phyloP scores from a whole-genome alignment of 2,113 vertebrate genomes.

The Solea senegalensis region DNA sequence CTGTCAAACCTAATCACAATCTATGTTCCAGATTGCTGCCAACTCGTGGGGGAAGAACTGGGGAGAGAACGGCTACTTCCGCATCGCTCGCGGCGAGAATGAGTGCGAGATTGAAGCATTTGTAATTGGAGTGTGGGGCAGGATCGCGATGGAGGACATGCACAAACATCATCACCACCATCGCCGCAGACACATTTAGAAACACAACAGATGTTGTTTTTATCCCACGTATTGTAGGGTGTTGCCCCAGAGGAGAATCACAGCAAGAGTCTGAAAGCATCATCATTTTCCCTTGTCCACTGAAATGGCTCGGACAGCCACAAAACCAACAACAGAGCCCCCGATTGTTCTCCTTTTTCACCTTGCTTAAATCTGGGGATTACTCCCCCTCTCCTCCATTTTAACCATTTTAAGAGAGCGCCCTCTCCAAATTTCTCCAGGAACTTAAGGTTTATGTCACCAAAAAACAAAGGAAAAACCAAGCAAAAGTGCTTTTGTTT shows the following conservation, averaged over 20 bases:
- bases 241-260: conserved; percentile 27
- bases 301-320: conserved; percentile 28
- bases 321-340: conserved; percentile 18
- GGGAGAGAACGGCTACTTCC: conserved; percentile 93
- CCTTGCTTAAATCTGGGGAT: conserved; percentile 25
- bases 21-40: conserved; percentile 86
- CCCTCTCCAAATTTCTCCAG: background rate
- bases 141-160: conserved; percentile 95
- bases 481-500: conserved; percentile 35
- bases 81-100: conserved; percentile 90
- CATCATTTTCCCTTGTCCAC: conserved; percentile 27
- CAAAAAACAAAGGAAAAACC: conserved; percentile 43
- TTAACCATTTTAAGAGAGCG: conserved; percentile 12
- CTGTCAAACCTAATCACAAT: background rate
- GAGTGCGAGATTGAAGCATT: conserved; percentile 96
- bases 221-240: conserved; percentile 16
- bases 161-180: conserved; percentile 79
- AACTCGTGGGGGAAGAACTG: conserved; percentile 97
- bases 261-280: conserved; percentile 31
- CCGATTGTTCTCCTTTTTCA: conserved; percentile 18
- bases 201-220: conserved; percentile 25
- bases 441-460: conserved; percentile 48
- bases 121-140: conserved; percentile 94
- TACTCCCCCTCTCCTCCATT: background rate
- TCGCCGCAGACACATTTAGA: conserved; percentile 69